Evolutionary conservation across 37 sponge, comb jelly and placozoan species (phyloP).

Genomic region (Hormiphora californensis): DNA sequence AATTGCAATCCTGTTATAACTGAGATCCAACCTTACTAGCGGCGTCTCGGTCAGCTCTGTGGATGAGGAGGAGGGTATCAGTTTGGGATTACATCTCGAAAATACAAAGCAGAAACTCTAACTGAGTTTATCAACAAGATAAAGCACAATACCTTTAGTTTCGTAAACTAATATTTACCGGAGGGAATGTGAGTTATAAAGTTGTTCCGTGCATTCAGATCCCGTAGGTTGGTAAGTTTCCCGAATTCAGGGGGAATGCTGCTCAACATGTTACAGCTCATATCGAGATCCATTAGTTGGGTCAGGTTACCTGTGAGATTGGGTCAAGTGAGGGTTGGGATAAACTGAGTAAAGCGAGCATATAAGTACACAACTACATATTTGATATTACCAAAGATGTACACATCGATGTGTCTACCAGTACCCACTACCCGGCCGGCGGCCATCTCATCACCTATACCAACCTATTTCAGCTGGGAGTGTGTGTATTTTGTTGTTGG

Average conservation of each 20-base stretch:
- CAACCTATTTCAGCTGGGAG: conserved; percentile 15
- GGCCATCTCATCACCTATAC: no score
- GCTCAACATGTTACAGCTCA: conserved; percentile 49
- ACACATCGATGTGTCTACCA: no score
- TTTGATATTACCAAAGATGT: no score
- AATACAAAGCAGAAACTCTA: no score
- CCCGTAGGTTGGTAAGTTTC: background rate
- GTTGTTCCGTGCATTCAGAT: background rate
- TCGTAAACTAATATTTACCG: background rate
- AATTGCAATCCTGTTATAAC: conserved; percentile 21
- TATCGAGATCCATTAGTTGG: background rate
- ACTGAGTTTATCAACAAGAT: no score
- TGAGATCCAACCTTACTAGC: background rate
- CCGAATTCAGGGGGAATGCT: background rate
- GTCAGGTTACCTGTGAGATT: background rate
- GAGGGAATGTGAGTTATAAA: conserved; percentile 38
- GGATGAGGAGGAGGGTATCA: background rate
- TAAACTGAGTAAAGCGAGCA: no score
- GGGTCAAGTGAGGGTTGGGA: background rate
- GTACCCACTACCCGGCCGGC: no score
- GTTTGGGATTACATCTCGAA: background rate
- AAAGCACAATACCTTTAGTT: no score
- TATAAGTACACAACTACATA: no score
- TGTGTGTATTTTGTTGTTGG: conserved; percentile 46
- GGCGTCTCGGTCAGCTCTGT: conserved; percentile 23